These are phyloP conservation scores for Pantherophis vulpinus DNA, from an alignment of 2,797 vertebrate genomes.

Conservation along the genomic window DNA sequence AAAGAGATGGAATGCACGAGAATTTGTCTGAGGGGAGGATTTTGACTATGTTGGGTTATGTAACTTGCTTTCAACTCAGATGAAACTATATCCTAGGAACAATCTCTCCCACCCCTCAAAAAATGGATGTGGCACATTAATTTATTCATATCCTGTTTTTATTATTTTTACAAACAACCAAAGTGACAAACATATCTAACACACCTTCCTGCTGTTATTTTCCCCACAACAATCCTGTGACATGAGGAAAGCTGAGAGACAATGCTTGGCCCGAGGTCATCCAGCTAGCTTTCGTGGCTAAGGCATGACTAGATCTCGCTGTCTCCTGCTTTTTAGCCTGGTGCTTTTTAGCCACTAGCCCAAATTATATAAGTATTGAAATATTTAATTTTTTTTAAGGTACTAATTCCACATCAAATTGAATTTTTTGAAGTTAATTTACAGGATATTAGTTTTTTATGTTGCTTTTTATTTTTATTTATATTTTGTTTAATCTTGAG, in stretches of 20 bases:
- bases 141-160: not conserved
- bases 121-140: not conserved
- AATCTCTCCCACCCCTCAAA: not conserved
- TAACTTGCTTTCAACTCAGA: not conserved
- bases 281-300: not conserved
- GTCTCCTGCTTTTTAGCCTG: not conserved
- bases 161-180: not conserved
- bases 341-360: not conserved
- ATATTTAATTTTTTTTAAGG: not conserved
- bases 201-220: not conserved
- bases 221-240: not conserved
- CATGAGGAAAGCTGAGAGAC: not conserved
- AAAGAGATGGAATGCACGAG: not conserved
- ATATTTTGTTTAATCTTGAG: not conserved
- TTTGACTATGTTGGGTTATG: not conserved
- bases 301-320: not conserved
- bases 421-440: not conserved
- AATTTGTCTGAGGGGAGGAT: not conserved
- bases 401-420: not conserved
- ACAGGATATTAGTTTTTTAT: not conserved
- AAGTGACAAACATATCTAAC: not conserved
- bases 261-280: not conserved
- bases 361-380: not conserved
- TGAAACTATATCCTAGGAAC: not conserved
- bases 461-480: not conserved